These are phyloP conservation scores for Myripristis jacobus DNA, from an alignment of 2,797 vertebrate genomes.

Conservation along the genomic window DNA sequence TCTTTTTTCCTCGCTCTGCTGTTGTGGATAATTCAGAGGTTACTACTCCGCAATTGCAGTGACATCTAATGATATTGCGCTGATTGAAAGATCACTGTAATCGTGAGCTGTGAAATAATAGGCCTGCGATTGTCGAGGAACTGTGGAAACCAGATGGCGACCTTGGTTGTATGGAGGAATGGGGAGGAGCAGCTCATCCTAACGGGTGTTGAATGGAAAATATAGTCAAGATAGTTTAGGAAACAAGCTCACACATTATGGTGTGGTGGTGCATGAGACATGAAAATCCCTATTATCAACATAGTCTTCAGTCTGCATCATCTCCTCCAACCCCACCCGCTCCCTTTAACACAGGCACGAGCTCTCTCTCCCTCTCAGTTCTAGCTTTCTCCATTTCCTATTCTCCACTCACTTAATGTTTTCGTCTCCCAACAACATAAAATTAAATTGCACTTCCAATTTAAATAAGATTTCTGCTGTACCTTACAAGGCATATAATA, in stretches of 20 bases:
- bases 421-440: conserved; percentile 38
- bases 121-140: conserved; percentile 13
- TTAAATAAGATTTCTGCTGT: conserved; percentile 46
- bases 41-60: conserved; percentile 41
- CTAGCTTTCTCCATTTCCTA: conserved; percentile 20
- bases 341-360: no score
- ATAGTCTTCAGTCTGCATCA: no score
- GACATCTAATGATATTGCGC: conserved; percentile 47
- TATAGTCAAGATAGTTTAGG: not conserved
- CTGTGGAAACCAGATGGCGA: not conserved
- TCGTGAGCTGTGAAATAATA: conserved; percentile 35
- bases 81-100: conserved; percentile 65
- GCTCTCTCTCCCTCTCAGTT: not conserved
- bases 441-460: conserved; percentile 62
- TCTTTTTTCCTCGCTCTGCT: not conserved
- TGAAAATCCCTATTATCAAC: not conserved
- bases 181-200: not conserved
- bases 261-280: not conserved
- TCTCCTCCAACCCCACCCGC: no score
- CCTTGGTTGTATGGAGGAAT: not conserved
- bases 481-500: conserved; percentile 50
- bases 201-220: not conserved
- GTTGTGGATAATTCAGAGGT: conserved; percentile 68
- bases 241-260: not conserved
- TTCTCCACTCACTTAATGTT: conserved; percentile 41